These are phyloP conservation scores for Arrhamphus sclerolepis DNA, from an alignment of 2,797 vertebrate genomes.

Conservation along the genomic window DNA sequence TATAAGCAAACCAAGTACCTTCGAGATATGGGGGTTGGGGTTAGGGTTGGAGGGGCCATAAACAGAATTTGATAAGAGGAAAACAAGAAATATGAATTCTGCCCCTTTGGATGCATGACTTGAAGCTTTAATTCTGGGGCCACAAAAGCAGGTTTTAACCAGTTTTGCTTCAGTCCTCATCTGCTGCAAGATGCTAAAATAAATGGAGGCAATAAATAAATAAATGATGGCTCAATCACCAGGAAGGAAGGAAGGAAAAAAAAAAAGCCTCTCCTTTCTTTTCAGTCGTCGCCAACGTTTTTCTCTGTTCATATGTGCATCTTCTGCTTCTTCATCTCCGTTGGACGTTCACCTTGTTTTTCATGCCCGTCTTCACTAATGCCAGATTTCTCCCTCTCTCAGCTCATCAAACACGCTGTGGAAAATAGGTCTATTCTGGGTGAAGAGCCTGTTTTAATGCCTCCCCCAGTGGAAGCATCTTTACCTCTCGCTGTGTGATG, in stretches of 20 bases:
- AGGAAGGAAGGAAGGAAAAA: conserved; percentile 5
- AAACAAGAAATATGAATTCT: neutral
- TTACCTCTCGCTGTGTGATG: conserved; percentile 40
- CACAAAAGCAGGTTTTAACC: neutral
- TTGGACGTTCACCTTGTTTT: conserved; percentile 1
- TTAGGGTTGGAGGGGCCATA: too few relatives aligned
- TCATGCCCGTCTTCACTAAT: neutral
- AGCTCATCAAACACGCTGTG: conserved; percentile 8
- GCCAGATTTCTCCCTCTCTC: neutral
- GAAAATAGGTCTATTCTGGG: conserved; percentile 27
- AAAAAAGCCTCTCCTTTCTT: neutral
- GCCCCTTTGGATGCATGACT: conserved; percentile 6
- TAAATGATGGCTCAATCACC: neutral
- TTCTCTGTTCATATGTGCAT: neutral
- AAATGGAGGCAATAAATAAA: conserved; percentile 1
- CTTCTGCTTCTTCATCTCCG: neutral
- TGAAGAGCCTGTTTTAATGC: conserved; percentile 46
- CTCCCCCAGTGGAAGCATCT: conserved; percentile 31
- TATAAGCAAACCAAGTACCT: neutral
- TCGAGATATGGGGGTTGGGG: too few relatives aligned
- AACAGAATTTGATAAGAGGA: too few relatives aligned
- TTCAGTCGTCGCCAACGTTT: neutral
- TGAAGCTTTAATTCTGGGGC: conserved; percentile 9
- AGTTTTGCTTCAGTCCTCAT: conserved; percentile 14
- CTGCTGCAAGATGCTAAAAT: conserved; percentile 4